These are phyloP conservation scores for Atherinomorus stipes DNA, from an alignment of 2,113 vertebrate species.

Conservation along the genomic window DNA sequence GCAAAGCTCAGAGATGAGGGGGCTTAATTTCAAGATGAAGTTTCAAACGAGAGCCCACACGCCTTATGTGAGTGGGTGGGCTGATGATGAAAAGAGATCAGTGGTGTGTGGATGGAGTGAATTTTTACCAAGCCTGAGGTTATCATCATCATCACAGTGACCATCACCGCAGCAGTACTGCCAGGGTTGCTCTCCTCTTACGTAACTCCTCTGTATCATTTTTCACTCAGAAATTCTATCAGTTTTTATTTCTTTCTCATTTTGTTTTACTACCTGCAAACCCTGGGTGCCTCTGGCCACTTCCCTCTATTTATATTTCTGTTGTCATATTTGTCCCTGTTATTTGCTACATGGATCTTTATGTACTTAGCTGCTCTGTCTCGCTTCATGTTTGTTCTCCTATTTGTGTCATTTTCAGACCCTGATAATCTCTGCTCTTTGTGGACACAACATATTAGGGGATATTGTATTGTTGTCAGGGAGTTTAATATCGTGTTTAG, in stretches of 20 bases:
- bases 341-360: too few species aligned
- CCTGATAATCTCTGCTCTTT: too few species aligned
- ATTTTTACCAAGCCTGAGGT: conserved; percentile 59
- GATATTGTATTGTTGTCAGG: too few species aligned
- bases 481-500: too few species aligned
- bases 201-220: conserved; percentile 21
- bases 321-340: conserved; percentile 8
- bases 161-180: conserved; percentile 39
- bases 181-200: conserved; percentile 15
- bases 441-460: too few species aligned
- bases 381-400: too few species aligned
- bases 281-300: conserved; percentile 1
- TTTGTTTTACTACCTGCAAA: background rate
- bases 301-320: conserved; percentile 9
- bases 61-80: conserved; percentile 53
- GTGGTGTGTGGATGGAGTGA: conserved; percentile 44
- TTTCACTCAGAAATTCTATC: conserved; percentile 28
- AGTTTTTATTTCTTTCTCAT: conserved; percentile 19
- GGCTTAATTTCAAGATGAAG: conserved; percentile 61
- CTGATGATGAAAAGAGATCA: conserved; percentile 53
- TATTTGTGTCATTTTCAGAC: too few species aligned
- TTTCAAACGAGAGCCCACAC: conserved; percentile 57
- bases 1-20: conserved; percentile 56
- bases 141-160: conserved; percentile 58
- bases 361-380: too few species aligned